These are phyloP conservation scores for Astatotilapia flaviijosephi DNA, from an alignment of 2,113 vertebrate species.

Conservation along the genomic window DNA sequence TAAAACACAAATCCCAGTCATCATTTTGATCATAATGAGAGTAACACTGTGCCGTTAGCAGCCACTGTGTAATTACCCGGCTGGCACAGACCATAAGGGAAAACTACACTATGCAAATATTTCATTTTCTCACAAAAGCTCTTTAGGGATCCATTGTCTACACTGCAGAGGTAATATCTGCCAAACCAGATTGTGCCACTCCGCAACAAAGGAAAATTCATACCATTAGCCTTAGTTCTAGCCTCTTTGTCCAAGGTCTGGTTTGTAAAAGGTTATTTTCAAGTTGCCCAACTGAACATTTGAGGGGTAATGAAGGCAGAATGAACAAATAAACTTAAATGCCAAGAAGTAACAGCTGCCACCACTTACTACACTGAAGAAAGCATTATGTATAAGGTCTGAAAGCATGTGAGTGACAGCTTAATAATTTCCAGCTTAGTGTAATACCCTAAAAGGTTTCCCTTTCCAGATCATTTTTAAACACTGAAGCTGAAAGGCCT, in stretches of 20 bases:
- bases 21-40: conserved; percentile 35
- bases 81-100: conserved; percentile 34
- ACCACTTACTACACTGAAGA: not conserved
- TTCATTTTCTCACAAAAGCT: conserved; percentile 31
- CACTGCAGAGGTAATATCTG: conserved; percentile 23
- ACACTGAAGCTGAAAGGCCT: conserved; percentile 17
- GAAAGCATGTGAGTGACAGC: conserved; percentile 40
- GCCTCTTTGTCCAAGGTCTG: not conserved
- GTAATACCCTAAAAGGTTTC: conserved; percentile 34
- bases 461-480: conserved; percentile 15
- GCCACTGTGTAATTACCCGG: conserved; percentile 37
- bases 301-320: not conserved
- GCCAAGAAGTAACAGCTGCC: not conserved
- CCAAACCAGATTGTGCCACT: not conserved
- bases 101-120: conserved; percentile 39
- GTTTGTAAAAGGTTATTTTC: not conserved
- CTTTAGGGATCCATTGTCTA: conserved; percentile 18
- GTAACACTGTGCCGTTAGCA: conserved; percentile 22
- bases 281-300: not conserved
- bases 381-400: not conserved
- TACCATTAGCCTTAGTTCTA: not conserved
- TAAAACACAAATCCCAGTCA: conserved; percentile 33
- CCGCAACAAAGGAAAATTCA: not conserved
- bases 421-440: conserved; percentile 36
- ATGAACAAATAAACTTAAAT: not conserved